Evolutionary conservation across 1,140 invertebrate genomes (phyloP), one percentile per base, ranked within the genome.

Genomic region (Drosophila ficusphila): DNA sequence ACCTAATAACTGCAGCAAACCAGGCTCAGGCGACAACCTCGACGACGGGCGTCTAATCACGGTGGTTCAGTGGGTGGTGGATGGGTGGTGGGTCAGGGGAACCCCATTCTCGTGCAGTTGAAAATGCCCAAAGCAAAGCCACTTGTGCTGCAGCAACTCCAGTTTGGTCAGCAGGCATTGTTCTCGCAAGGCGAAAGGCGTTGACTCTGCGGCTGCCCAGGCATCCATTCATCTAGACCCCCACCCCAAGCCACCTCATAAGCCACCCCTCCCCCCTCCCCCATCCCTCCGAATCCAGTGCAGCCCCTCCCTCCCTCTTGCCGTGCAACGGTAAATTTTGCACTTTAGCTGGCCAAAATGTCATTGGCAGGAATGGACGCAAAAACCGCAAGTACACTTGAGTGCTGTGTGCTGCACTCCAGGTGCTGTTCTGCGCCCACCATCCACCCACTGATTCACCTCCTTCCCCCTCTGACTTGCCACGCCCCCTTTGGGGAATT

Each of bases 301-400:
- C 25, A 31, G 16, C 11, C 16, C 9, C 5, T 5, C 36, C 1
- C 19, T 7, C 33, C 7, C 12, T 4, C 39, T 41, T 44, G 41
- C 33, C 65, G 52, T 69, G 76, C 72, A 85, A 61, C 82, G 82
- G 82, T 88, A 88, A 88, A 88, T 88, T 88, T 88, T 88, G 82
- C 82, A 88, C 82, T 88, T 78, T 89, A 82, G 83, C 82, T 76
- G 75, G 83, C 70, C 62, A 75, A 89, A 88, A 88, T 88, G 82
- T 88, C 82, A 88, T 88, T 88, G 82, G 83, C 82, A 88, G 82
- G 74, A 74, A 74, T 82, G 82, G 83, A 82, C 74, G 82, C 83
- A 88, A 89, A 88, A 88, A 89, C 82, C 82, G 82, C 82, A 88
- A 88, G 82, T 88, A 88, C 82, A 89, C 82, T 88, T 88, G 82